These are phyloP conservation scores for Tachina fera DNA, from an alignment of 2,888 invertebrate genomes.

Conservation along the genomic window DNA sequence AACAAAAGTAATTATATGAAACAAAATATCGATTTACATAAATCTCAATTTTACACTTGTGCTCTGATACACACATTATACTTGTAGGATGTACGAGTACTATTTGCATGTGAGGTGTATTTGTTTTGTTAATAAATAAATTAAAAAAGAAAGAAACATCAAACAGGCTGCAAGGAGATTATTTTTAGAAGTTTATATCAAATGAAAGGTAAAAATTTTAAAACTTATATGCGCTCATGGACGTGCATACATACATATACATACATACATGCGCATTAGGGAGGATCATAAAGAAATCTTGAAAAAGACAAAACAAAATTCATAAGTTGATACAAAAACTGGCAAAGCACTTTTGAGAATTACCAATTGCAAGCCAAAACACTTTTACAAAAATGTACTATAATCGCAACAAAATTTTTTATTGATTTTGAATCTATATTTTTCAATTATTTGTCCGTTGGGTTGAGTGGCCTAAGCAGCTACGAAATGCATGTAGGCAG, in stretches of 20 bases:
- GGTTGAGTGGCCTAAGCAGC: no score
- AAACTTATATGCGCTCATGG: conserved; percentile 11
- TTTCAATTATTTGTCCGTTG: no score
- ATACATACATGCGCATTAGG: not conserved
- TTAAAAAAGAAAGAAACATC: conserved; percentile 30
- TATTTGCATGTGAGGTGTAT: not conserved
- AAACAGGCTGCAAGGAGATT: conserved; percentile 42
- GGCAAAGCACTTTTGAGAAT: no score
- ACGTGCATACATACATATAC: not conserved
- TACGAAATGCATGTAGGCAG: no score
- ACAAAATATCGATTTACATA: conserved; percentile 13
- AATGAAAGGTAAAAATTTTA: conserved; percentile 26
- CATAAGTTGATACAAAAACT: no score
- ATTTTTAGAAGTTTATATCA: conserved; percentile 25
- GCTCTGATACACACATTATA: not conserved
- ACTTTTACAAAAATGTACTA: no score
- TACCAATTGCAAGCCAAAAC: no score
- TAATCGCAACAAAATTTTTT: no score
- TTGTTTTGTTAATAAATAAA: not conserved
- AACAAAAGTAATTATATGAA: no score
- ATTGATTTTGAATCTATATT: no score
- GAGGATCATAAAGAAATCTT: no score
- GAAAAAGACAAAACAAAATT: no score
- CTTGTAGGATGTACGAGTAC: not conserved
- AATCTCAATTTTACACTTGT: conserved; percentile 33